Evolutionary conservation across 2,888 invertebrate genomes (phyloP).

Genomic region (Mesorhabditis spiculigera): DNA sequence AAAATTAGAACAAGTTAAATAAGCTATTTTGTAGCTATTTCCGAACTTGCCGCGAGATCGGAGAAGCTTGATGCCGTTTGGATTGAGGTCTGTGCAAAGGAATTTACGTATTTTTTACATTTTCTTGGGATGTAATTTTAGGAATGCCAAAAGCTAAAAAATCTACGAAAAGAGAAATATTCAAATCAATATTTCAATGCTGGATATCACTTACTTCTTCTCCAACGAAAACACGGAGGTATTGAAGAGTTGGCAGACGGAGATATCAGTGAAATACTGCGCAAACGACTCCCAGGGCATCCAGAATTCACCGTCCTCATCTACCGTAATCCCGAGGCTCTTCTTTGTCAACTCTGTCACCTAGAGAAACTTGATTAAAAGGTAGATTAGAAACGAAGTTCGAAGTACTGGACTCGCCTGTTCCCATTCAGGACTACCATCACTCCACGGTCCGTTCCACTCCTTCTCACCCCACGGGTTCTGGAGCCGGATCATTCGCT

Average conservation of each 20-base stretch:
- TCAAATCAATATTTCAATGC: not conserved
- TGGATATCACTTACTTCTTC: slow-evolving; percentile 64
- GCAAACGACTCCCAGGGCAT: slow-evolving; percentile 69
- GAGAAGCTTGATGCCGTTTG: not conserved
- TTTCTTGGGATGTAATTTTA: not conserved
- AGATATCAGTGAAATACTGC: slow-evolving; percentile 66
- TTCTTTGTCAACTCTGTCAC: slow-evolving; percentile 63
- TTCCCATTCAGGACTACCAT: slow-evolving; percentile 62
- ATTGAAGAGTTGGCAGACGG: slow-evolving; percentile 67
- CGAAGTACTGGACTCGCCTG: slow-evolving; percentile 25
- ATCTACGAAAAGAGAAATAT: not conserved
- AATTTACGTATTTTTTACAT: too few species aligned
- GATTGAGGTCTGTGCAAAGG: not conserved
- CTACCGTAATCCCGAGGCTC: slow-evolving; percentile 66
- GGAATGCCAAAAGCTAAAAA: not conserved
- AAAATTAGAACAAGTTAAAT: too few species aligned
- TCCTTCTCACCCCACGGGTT: slow-evolving; percentile 69
- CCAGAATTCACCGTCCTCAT: slow-evolving; percentile 70
- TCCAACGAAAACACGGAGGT: slow-evolving; percentile 65
- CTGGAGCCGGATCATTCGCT: slow-evolving; percentile 66
- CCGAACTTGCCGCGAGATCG: not conserved
- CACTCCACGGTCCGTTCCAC: slow-evolving; percentile 68
- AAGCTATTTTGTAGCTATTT: too few species aligned
- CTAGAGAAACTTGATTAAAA: slow-evolving; percentile 18
- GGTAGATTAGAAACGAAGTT: not conserved